phyloP scores from a whole-genome alignment of 2,888 invertebrate species.

The Halictus ligatus region DNA sequence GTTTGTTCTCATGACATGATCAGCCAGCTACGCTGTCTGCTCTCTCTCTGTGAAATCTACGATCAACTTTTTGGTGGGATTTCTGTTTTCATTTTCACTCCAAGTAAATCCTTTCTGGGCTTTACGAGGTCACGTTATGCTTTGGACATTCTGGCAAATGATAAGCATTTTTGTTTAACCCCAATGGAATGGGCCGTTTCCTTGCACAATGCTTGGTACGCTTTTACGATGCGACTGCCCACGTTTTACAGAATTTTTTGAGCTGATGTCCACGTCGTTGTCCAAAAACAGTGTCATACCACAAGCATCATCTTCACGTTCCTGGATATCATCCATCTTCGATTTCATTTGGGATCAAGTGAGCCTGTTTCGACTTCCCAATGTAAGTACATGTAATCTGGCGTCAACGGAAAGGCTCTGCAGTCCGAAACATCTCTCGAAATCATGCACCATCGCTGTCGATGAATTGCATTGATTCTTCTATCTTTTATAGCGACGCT shows the following conservation, averaged over 20 bases:
- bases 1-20: no score
- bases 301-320: constrained; percentile 81
- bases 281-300: constrained; percentile 82
- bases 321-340: constrained; percentile 83
- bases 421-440: constrained; percentile 47
- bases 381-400: constrained; percentile 79
- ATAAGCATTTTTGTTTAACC: constrained; percentile 28
- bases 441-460: constrained; percentile 4
- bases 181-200: constrained; percentile 51
- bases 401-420: constrained; percentile 55
- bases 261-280: constrained; percentile 83
- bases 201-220: constrained; percentile 38
- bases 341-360: constrained; percentile 84
- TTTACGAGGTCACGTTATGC: constrained; percentile 13
- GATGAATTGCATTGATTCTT: constrained; percentile 7
- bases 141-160: constrained; percentile 23
- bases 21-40: not conserved
- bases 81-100: constrained; percentile 24
- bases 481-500: not conserved
- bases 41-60: not conserved
- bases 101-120: constrained; percentile 21
- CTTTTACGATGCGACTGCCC: constrained; percentile 70
- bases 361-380: constrained; percentile 82
- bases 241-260: constrained; percentile 82
- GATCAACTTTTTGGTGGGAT: constrained; percentile 61